Evolutionary conservation across 2,888 invertebrate genomes (phyloP).

Genomic region (Limnephilus rhombicus): DNA sequence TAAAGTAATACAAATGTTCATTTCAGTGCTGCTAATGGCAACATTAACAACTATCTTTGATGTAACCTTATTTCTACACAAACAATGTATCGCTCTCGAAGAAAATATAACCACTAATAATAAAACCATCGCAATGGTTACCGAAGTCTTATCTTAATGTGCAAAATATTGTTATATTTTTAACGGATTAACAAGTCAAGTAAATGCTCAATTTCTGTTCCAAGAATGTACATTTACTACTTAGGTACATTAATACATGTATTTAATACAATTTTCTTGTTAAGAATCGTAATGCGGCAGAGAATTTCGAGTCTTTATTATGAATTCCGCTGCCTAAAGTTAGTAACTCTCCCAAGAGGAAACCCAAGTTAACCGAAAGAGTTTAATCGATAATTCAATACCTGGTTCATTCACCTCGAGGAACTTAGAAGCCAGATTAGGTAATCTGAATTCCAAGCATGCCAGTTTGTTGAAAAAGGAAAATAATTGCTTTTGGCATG

Average conservation of each 20-base stretch:
- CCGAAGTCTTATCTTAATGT: too few species aligned
- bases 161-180: too few species aligned
- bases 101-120: too few species aligned
- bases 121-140: too few species aligned
- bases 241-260: not conserved
- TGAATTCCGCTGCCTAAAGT: not conserved
- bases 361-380: slow-evolving; percentile 1
- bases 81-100: too few species aligned
- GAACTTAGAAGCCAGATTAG: not conserved
- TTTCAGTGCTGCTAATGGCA: not conserved
- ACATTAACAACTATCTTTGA: not conserved
- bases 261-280: not conserved
- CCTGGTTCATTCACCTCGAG: slow-evolving; percentile 27
- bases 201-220: not conserved
- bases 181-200: too few species aligned
- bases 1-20: not conserved
- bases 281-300: not conserved
- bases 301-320: not conserved
- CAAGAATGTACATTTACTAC: not conserved
- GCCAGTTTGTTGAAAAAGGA: not conserved
- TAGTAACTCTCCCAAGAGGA: not conserved
- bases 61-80: too few species aligned
- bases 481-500: not conserved
- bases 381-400: slow-evolving; percentile 24
- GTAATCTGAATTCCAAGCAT: not conserved